phyloP scores from a whole-genome alignment of 2,113 vertebrate species.

The Sturnus vulgaris region DNA sequence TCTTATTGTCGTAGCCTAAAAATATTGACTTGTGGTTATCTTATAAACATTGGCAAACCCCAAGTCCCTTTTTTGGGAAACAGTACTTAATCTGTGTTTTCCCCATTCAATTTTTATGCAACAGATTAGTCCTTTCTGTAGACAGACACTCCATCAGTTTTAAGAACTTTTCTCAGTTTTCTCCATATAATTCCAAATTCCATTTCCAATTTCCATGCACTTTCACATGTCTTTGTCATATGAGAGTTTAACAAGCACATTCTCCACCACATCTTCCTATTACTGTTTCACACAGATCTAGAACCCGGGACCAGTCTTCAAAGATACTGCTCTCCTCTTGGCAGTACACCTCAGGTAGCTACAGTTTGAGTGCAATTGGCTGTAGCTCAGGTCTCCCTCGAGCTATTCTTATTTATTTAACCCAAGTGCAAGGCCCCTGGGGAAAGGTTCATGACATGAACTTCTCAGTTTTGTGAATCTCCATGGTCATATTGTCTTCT shows the following conservation, averaged over 20 bases:
- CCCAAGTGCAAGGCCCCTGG: not conserved
- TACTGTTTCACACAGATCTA: not conserved
- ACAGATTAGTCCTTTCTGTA: not conserved
- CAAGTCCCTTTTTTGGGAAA: not conserved
- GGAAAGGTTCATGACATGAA: not conserved
- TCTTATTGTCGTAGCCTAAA: not conserved
- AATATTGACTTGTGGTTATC: accelerated
- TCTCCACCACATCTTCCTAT: not conserved
- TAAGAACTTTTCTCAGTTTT: not conserved
- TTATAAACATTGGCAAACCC: not conserved
- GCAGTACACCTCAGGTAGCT: not conserved
- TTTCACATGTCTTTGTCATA: not conserved
- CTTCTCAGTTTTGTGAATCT: not conserved
- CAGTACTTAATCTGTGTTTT: not conserved
- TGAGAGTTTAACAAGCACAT: not conserved
- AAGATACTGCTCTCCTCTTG: not conserved
- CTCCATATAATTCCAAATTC: not conserved
- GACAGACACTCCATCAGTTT: not conserved
- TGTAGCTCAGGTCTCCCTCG: not conserved
- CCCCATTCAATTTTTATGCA: not conserved
- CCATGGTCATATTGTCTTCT: not conserved
- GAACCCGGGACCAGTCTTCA: not conserved
- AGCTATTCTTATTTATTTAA: not conserved
- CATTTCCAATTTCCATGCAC: not conserved
- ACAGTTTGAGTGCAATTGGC: not conserved